These are phyloP conservation scores for Danio rerio DNA, from an alignment of 2,113 vertebrate genomes.

Conservation along the genomic window GRCz12tu NC_133183.1:28868501-28869000, in stretches of 20 bases:
- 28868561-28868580: conserved; percentile 26
- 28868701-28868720: conserved; percentile 25
- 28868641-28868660: conserved; percentile 21
- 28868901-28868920: not conserved
- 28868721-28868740: conserved; percentile 28
- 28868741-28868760: not conserved
- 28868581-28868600: conserved; percentile 7
- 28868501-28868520: not conserved
- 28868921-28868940: not conserved
- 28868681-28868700: conserved; percentile 16
- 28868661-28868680: conserved; percentile 4
- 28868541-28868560: conserved; percentile 20
- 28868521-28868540: conserved; percentile 14
- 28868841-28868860: not conserved
- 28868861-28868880: not conserved
- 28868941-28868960: not conserved
- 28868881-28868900: not conserved
- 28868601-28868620: not conserved
- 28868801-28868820: not conserved
- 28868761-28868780: not conserved
- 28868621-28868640: not conserved
- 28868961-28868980: not conserved
- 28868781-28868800: not conserved
- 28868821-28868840: not conserved
- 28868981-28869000: no score